A percentile compares a stretch with the other conserved stretches of the same genome.
Conservation (phyloP, 2,797 vertebrate species). For the Pelochelys cantorii region DNA sequence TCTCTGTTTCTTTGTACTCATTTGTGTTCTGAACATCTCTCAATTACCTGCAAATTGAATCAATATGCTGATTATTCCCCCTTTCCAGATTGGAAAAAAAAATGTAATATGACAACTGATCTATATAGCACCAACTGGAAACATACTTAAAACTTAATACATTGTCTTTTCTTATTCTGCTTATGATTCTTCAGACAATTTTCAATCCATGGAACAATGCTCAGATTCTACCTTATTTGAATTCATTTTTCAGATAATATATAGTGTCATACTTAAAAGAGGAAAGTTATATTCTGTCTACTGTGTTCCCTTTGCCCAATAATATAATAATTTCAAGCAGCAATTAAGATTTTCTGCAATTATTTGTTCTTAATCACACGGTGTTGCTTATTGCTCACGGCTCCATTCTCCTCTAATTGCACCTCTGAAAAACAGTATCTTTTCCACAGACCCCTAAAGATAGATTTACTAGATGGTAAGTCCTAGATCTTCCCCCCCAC, state of each 20-base stretch:
- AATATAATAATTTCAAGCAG: neutral
- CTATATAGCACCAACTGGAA: slow-evolving; percentile 30
- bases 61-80: neutral
- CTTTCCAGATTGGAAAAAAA: neutral
- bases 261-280: neutral
- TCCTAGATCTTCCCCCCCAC: no score
- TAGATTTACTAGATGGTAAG: neutral
- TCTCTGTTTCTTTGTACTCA: neutral
- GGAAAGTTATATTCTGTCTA: neutral
- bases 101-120: slow-evolving; percentile 13
- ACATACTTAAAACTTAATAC: neutral
- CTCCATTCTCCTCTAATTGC: neutral
- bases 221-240: neutral
- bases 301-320: neutral
- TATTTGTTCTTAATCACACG: neutral
- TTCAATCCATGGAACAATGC: neutral
- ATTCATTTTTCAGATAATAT: neutral
- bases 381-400: neutral
- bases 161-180: neutral
- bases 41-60: slow-evolving; percentile 23
- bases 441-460: neutral
- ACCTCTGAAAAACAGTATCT: neutral
- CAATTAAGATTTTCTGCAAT: neutral
- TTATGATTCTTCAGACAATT: neutral
- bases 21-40: neutral